Base-by-base conservation (phyloP, 1,140 invertebrate genomes). In the Cyclargus thomasi region DNA sequence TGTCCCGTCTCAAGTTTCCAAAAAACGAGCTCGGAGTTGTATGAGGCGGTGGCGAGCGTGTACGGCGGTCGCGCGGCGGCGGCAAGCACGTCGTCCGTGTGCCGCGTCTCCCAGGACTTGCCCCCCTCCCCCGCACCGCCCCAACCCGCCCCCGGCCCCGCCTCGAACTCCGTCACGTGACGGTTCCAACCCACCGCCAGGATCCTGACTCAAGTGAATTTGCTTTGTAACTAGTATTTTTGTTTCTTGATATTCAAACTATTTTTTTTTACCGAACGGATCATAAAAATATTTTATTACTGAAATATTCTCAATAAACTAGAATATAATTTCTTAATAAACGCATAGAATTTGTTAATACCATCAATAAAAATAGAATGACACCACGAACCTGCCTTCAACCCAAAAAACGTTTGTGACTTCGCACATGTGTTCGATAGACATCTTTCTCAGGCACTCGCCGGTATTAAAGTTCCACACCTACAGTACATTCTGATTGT, bases 401-500 rank as follows among this genome's bases (percentile, higher is more conserved):
- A 93, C 90, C 93, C 93, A 94, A 65, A 93, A 91, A 1, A 93
- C 91, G 22, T 86, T 89, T 14, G 92, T 93, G 0, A 94, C 91
- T 78, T 93, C 92, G 69, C 91, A 92, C 74, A 92, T 92, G 62
- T 91, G 79, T 67, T 93, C 92, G 20, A 94, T 92, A 23, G 82
- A 80, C 93, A 95, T 93, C 29, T 91, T 92, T 67, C 93, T 85
- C 29, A 95, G 77, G 73, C 94, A 95, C 0, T 91, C 91, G 0
- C 95, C 94, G 22, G 94, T 94, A 77, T 95, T 96, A 74, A 96
- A 96, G 80, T 96, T 95, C 96, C 96, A 97, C 7, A 96, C 92
- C 91, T 94, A 47, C 22, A 64, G 16, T 17, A 47, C 16, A n/a
- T 62, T 29, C 14, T 14, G 21, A 8, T 29, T 29, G 5, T 29